Conservation (phyloP, 2,113 vertebrate species). For the Saguinus imperator region DNA sequence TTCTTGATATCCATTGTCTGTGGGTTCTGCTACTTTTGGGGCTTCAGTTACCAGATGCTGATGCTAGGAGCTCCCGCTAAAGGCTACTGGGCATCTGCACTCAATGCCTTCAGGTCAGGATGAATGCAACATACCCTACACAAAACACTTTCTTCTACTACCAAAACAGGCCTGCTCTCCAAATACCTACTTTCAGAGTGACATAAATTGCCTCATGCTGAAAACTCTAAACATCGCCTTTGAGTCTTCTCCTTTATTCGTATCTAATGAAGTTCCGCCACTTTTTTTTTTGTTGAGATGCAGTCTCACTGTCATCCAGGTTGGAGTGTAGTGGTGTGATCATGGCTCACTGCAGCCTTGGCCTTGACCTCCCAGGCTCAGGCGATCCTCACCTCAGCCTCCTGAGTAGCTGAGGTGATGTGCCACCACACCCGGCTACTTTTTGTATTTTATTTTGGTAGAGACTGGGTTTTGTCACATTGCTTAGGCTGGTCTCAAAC, state of each 20-base stretch:
- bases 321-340: too few relatives aligned
- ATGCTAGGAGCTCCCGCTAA: neutral
- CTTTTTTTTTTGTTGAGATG: too few relatives aligned
- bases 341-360: too few relatives aligned
- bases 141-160: too few relatives aligned
- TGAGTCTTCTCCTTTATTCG: neutral
- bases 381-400: too few relatives aligned
- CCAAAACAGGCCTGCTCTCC: neutral
- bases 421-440: too few relatives aligned
- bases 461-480: too few relatives aligned
- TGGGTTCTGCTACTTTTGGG: neutral
- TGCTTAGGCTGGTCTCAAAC: too few relatives aligned
- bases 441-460: too few relatives aligned
- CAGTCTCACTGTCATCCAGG: too few relatives aligned
- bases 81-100: neutral
- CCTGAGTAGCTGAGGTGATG: too few relatives aligned
- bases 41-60: neutral
- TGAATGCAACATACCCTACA: neutral
- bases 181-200: neutral
- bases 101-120: fast-evolving
- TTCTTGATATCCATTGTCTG: neutral
- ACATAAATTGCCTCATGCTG: fast-evolving
- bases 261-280: neutral
- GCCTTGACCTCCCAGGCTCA: too few relatives aligned
- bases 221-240: neutral